Conservation (phyloP, 2,797 vertebrate genomes). For the Mergus octosetaceus region DNA sequence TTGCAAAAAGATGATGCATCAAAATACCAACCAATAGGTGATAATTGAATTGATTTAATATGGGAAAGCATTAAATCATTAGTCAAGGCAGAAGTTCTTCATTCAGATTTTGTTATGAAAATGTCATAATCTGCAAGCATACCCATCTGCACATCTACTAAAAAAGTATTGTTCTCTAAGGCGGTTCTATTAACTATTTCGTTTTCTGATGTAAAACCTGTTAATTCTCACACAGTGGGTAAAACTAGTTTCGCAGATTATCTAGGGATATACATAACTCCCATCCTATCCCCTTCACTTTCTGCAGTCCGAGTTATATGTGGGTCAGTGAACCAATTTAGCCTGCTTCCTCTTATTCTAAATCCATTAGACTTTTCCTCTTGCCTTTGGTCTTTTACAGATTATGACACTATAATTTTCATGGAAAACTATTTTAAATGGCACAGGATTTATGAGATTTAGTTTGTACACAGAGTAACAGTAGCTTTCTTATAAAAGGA, state of each 20-base stretch:
- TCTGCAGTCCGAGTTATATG: not conserved
- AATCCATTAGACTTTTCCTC: not conserved
- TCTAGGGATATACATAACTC: not conserved
- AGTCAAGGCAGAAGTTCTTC: constrained; percentile 20
- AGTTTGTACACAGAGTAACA: not conserved
- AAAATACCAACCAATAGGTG: constrained; percentile 34
- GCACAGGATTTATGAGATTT: not conserved
- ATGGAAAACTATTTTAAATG: not conserved
- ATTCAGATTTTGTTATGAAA: constrained; percentile 34
- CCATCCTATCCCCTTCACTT: not conserved
- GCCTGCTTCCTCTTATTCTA: not conserved
- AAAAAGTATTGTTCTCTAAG: constrained; percentile 3
- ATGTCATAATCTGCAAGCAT: constrained; percentile 6
- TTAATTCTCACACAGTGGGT: not conserved
- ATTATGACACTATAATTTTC: not conserved
- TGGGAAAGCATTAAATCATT: constrained; percentile 37
- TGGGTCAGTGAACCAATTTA: not conserved
- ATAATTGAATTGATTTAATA: constrained; percentile 45
- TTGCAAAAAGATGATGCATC: not conserved
- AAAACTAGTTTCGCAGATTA: not conserved
- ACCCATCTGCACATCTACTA: constrained; percentile 18
- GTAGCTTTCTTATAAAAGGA: not conserved
- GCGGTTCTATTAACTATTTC: not conserved
- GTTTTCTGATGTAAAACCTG: not conserved
- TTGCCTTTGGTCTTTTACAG: not conserved